phyloP scores from a whole-genome alignment of 2,888 invertebrate genomes.

The Hyles lineata region DNA sequence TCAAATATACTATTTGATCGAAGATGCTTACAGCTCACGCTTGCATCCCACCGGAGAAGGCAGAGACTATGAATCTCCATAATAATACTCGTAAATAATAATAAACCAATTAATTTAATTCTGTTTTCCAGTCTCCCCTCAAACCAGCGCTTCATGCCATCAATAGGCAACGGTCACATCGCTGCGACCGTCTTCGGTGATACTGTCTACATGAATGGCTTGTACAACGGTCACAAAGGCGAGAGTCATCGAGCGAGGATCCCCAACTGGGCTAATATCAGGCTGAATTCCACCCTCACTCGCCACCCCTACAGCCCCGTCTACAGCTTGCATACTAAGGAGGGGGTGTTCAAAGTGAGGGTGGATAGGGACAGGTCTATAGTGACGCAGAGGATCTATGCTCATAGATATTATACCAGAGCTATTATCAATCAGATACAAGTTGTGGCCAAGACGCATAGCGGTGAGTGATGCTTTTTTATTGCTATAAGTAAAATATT shows the following conservation, averaged over 20 bases:
- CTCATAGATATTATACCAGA: conserved; percentile 78
- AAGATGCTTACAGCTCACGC: too few relatives aligned
- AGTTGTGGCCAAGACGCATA: conserved; percentile 73
- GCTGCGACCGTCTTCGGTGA: conserved; percentile 85
- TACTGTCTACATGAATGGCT: conserved; percentile 85
- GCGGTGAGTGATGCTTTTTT: conserved; percentile 49
- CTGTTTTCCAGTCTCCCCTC: conserved; percentile 76
- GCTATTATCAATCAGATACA: conserved; percentile 80
- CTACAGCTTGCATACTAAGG: conserved; percentile 77
- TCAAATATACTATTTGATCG: too few relatives aligned
- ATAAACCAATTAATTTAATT: too few relatives aligned
- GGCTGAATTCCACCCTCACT: conserved; percentile 76
- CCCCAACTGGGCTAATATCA: conserved; percentile 85
- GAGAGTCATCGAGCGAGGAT: conserved; percentile 85
- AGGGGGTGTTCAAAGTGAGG: conserved; percentile 76
- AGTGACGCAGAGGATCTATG: conserved; percentile 78
- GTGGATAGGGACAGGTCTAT: conserved; percentile 77
- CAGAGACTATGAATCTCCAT: too few relatives aligned
- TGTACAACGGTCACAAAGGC: conserved; percentile 84
- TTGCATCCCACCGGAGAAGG: too few relatives aligned
- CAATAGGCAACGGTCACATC: conserved; percentile 85
- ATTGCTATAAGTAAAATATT: background rate
- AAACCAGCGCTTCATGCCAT: conserved; percentile 84
- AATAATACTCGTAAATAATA: too few relatives aligned
- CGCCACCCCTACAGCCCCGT: conserved; percentile 67